Base-by-base conservation (phyloP, 2,113 vertebrate genomes). In the Hyla sarda region DNA sequence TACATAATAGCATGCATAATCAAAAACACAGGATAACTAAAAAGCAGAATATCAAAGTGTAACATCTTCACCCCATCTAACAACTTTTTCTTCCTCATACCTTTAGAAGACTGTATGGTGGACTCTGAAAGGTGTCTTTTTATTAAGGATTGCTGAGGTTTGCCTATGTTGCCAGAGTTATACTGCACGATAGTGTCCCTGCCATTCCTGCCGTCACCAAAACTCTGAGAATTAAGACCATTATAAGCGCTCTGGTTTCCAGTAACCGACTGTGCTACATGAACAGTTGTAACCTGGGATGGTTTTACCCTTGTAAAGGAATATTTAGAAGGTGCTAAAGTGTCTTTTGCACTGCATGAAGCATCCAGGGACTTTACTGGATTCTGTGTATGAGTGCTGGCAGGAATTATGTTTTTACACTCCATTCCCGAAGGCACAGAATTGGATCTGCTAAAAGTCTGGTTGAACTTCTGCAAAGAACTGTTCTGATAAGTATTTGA, bases 101-200 rank as follows among this genome's bases (percentile, higher is more conserved):
- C 97, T 97, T 96, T 94, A 82, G 90, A 88, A 81, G 88, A 78
- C 9, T 91, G 88, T 41, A 89, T 91, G 54, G 89, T 90, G 11
- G 96, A 92, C 84, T 97, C 94, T 13, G 95, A 95, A 62, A 91
- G 87, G 56, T 95, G 93, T 45, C 96, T 96, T 90, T 96, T 95
- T 90, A 93, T 95, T 79, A 94, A 88, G 10, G 90, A 58, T 6
- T 93, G 93, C 54, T 89, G 89, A 87, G 62, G 48, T 78, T 76
- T 88, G 32, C 88, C 87, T 9, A 87, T 5, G 2, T 88, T 88
- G 67, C 23, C 67, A 4, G 67, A 41, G 14, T 71, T 71, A 83
- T 79, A 82, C 84, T 88, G 86, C 30, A 87, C 90, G 82, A 90
- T 67, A 8, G 62, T 83, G 2, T 86, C 87, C 83, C 82, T 52